phyloP scores from a whole-genome alignment of 2,113 vertebrate genomes.

The Podiceps cristatus region DNA sequence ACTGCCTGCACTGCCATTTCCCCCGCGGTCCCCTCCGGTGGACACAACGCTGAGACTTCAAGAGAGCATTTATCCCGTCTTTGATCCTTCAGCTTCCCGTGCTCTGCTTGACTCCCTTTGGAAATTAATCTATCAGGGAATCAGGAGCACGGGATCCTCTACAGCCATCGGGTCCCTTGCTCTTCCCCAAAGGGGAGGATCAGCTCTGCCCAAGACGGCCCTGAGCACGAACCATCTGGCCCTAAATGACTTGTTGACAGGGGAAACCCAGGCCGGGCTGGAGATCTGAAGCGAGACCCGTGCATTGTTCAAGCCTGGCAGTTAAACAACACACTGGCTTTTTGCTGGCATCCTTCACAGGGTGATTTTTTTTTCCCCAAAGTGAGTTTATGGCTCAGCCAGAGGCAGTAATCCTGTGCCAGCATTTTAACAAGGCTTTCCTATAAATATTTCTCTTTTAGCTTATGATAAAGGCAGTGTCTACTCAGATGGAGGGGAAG shows the following conservation, averaged over 20 bases:
- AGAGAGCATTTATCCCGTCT: fast-evolving
- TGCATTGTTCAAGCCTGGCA: neutral
- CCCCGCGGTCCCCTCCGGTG: fast-evolving
- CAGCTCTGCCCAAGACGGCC: neutral
- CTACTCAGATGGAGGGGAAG: neutral
- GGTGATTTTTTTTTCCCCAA: neutral
- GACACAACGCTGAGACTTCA: neutral
- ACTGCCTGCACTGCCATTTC: neutral
- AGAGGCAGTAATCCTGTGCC: neutral
- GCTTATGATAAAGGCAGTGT: neutral
- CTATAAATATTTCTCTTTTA: conserved; percentile 53
- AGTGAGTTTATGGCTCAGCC: neutral
- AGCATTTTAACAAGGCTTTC: conserved; percentile 31
- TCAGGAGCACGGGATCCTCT: neutral
- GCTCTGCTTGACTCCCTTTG: no score
- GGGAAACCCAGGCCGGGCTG: neutral
- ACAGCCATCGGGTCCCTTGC: neutral
- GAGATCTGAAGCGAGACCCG: conserved; percentile 3
- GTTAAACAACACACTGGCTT: neutral
- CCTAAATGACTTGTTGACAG: conserved; percentile 5
- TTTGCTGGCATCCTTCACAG: neutral
- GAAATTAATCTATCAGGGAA: fast-evolving
- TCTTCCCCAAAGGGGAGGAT: neutral
- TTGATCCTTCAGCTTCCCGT: neutral
- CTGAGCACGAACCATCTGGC: neutral